A percentile compares a stretch with the other conserved stretches of the same genome.
These are phyloP conservation scores for Plebejus anna DNA, from an alignment of 2,888 invertebrate genomes.

Conservation along the genomic window DNA sequence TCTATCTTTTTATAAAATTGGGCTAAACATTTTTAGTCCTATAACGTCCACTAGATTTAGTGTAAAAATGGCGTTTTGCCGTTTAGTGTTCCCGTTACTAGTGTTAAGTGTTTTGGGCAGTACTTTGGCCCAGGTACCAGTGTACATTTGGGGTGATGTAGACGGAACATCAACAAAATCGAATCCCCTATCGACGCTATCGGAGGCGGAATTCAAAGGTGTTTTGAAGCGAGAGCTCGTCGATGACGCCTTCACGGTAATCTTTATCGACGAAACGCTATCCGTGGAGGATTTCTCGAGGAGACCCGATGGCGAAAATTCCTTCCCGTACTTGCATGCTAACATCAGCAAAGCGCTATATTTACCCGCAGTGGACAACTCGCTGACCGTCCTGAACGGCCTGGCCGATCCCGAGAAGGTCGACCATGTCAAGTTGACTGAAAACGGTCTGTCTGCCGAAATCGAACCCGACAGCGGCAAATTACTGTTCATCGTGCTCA, in stretches of 20 bases:
- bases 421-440: constrained; percentile 60
- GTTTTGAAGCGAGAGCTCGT: constrained; percentile 58
- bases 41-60: constrained; percentile 60
- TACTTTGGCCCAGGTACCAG: constrained; percentile 75
- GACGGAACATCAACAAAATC: constrained; percentile 47
- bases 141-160: constrained; percentile 79
- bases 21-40: constrained; percentile 61
- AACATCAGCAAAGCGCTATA: constrained; percentile 67
- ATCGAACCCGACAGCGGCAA: constrained; percentile 65
- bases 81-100: constrained; percentile 64
- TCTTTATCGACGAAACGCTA: constrained; percentile 77
- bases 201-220: constrained; percentile 55
- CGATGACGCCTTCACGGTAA: constrained; percentile 61
- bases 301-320: constrained; percentile 59
- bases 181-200: constrained; percentile 56
- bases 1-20: constrained; percentile 60
- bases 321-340: constrained; percentile 61
- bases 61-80: constrained; percentile 70
- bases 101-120: constrained; percentile 60
- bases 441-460: constrained; percentile 58
- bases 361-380: constrained; percentile 81
- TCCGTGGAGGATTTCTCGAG: constrained; percentile 81
- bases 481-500: constrained; percentile 77
- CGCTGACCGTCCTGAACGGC: constrained; percentile 76
- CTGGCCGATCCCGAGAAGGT: constrained; percentile 61